phyloP scores from a whole-genome alignment of 2,797 vertebrate species.

The Aulostomus chinensis region DNA sequence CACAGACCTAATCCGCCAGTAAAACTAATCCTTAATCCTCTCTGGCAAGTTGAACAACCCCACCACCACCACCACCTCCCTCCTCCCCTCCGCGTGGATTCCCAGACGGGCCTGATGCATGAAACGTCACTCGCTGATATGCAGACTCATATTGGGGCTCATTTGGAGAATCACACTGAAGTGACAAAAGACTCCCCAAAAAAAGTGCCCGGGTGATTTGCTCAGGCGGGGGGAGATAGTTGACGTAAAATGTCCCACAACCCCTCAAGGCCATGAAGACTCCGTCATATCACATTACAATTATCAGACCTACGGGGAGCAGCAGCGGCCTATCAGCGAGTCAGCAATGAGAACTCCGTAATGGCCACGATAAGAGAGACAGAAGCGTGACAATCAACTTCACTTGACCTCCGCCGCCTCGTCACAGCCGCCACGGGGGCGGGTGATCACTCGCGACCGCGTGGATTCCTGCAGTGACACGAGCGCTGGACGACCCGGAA shows the following conservation, averaged over 20 bases:
- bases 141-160: too few species aligned
- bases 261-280: too few species aligned
- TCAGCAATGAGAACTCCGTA: conserved; percentile 40
- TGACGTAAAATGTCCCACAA: too few species aligned
- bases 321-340: conserved; percentile 27
- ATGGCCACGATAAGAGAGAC: conserved; percentile 52
- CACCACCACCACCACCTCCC: not conserved
- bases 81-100: conserved; percentile 26
- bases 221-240: too few species aligned
- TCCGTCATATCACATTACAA: too few species aligned
- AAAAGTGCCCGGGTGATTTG: too few species aligned
- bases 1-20: conserved; percentile 76
- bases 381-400: conserved; percentile 25
- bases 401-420: conserved; percentile 23
- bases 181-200: too few species aligned
- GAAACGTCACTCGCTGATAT: not conserved
- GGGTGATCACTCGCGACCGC: too few species aligned
- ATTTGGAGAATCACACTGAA: not conserved
- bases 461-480: too few species aligned
- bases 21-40: conserved; percentile 84
- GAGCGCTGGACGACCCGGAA: too few species aligned
- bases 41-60: conserved; percentile 68
- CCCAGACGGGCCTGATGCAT: conserved; percentile 38
- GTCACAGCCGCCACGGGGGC: too few species aligned
- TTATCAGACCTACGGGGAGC: too few species aligned